phyloP scores from a whole-genome alignment of 2,888 invertebrate genomes.

The Azorinus chamasolen region DNA sequence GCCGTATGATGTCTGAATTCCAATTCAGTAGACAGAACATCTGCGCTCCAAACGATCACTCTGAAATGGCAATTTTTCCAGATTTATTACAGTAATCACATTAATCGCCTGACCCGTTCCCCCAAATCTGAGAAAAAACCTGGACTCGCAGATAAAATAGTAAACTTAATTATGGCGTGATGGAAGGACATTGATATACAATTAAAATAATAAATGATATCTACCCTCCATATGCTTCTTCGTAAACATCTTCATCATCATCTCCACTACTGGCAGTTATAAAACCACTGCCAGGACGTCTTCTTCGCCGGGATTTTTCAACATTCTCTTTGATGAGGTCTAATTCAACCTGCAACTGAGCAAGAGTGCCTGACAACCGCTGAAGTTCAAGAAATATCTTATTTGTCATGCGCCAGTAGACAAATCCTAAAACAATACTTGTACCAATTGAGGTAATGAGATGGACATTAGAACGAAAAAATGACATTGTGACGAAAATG shows the following conservation, averaged over 20 bases:
- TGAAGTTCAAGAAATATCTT: constrained; percentile 52
- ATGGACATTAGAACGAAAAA: constrained; percentile 51
- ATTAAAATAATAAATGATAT: no score
- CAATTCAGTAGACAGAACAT: no score
- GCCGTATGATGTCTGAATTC: no score
- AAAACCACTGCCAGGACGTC: constrained; percentile 55
- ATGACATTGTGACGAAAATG: constrained; percentile 34
- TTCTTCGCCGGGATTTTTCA: constrained; percentile 21
- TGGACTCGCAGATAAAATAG: no score
- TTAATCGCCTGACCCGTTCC: no score
- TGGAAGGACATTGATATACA: no score
- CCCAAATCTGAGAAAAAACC: no score
- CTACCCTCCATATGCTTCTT: constrained; percentile 80
- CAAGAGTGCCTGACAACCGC: constrained; percentile 38
- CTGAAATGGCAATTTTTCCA: no score
- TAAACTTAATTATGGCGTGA: no score
- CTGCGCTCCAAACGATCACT: no score
- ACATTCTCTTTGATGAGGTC: constrained; percentile 41
- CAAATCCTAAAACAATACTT: constrained; percentile 39
- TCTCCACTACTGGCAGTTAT: constrained; percentile 80
- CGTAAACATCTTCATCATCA: constrained; percentile 82
- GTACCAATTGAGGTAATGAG: constrained; percentile 44
- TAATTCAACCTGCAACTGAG: constrained; percentile 46
- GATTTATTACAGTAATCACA: no score
- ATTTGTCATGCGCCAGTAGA: constrained; percentile 56